These are phyloP conservation scores for Leiothrix lutea DNA, from an alignment of 2,113 vertebrate species.

Conservation along the genomic window DNA sequence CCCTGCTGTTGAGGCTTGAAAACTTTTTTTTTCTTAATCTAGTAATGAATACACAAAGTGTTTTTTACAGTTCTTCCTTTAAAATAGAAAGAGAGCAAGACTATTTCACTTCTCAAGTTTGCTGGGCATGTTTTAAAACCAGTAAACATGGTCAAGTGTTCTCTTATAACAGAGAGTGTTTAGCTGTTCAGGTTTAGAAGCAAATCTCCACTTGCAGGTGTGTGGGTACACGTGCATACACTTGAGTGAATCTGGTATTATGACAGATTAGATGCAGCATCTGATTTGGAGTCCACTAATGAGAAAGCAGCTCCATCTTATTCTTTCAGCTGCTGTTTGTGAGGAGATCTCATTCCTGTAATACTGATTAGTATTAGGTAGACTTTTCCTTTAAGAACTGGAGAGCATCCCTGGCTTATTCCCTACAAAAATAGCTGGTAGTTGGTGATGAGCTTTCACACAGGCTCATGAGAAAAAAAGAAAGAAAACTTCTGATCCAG, in stretches of 20 bases:
- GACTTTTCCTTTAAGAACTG: neutral
- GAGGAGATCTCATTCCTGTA: neutral
- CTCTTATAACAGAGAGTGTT: neutral
- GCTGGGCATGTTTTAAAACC: neutral
- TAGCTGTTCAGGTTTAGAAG: neutral
- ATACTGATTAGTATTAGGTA: neutral
- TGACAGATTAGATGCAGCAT: neutral
- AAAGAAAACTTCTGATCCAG: neutral
- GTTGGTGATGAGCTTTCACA: neutral
- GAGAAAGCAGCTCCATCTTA: neutral
- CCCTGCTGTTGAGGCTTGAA: neutral
- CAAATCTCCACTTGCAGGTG: neutral
- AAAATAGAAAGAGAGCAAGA: neutral
- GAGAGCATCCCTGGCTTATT: neutral
- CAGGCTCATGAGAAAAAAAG: neutral
- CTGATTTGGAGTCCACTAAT: neutral
- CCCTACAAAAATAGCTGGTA: neutral
- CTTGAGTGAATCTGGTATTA: neutral
- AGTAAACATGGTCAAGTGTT: neutral
- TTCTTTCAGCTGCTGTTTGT: neutral
- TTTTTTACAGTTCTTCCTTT: neutral
- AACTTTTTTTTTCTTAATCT: neutral
- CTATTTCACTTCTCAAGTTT: neutral
- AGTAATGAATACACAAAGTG: neutral
- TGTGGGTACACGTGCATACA: rapidly evolving